Base-by-base conservation (phyloP, 2,113 vertebrate genomes). In the Candoia aspera region DNA sequence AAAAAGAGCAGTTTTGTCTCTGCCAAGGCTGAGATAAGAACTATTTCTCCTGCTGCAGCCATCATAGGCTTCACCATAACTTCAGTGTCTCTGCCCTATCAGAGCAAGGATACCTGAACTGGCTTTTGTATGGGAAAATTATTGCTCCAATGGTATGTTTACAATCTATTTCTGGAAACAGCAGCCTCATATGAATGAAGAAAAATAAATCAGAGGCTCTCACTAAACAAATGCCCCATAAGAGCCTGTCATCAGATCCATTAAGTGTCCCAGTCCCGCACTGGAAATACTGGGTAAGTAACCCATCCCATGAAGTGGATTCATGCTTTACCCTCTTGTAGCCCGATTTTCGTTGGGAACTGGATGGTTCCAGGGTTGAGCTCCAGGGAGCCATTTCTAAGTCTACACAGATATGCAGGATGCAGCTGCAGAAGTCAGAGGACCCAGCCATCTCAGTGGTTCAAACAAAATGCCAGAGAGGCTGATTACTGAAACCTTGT, bases 101-200 rank as follows among this genome's bases (percentile, higher is more conserved):
- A 59, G 62, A 59, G n/a, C 49, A 60, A 60, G 68, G 42, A 84
- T 37, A 92, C 91, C 91, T 85, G 46, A 92, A 19, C 79, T 84
- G 10, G 0, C 10, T 92, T 84, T 37, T 84, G 21, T 17, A 54
- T 12, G 37, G 9, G 23, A 19, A 88, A 17, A 79, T 37, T 12
- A 87, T 21, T 46, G 49, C 57, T 2, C 21, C 9, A 57, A 33
- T 64, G 12, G 13, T 33, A 84, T 12, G 24, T 21, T 33, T 46
- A 62, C 84, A 58, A 37, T 59, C 24, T 11, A 59, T 23, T 6
- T 6, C 55, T 55, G 15, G 8, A 59, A 33, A 17, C 21, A 11
- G 54, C 37, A 87, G 42, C 8, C 17, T 42, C n/a, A 37, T n/a
- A 53, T 64, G 59, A n/a, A 64, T 1, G 2, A 57, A 83, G 84